Base-by-base conservation (phyloP, 2,888 invertebrate species). In the Bibio marci region DNA sequence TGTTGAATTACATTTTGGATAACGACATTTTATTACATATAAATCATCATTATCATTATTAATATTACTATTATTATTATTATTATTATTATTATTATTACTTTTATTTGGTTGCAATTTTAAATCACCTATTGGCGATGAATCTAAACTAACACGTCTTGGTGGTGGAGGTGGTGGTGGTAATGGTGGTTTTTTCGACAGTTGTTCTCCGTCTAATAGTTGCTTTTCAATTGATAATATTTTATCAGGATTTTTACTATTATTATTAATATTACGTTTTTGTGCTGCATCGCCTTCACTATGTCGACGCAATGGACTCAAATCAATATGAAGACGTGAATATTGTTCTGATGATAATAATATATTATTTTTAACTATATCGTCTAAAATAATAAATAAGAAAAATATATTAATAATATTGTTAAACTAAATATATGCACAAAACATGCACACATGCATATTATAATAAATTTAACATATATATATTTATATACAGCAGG, bases 1-100 rank as follows among this genome's bases (percentile, higher is more conserved):
- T 41, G 76, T 71, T 41, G 79, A 75, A 48, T 70, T 69, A 64
- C 90, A 88, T 57, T 82, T 80, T 47, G 80, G 78, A 63, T 81
- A 82, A 47, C 83, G 76, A 59, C 87, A 87, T 49, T 71, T 71
- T 48, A 82, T 70, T 52, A 72, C 52, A 44, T n/a, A n/a, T n/a
- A n/a, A n/a, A n/a, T n/a, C n/a, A n/a, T n/a, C n/a, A n/a, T n/a
- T n/a, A n/a, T n/a, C n/a, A n/a, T n/a, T n/a, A n/a, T n/a, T n/a
- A n/a, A n/a, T n/a, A n/a, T n/a, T n/a, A n/a, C n/a, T n/a, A n/a
- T n/a, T n/a, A n/a, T n/a, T n/a, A n/a, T n/a, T n/a, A n/a, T n/a
- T n/a, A n/a, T n/a, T n/a, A n/a, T n/a, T n/a, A n/a, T n/a, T n/a
- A n/a, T n/a, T n/a, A n/a, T n/a, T n/a, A n/a, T n/a, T n/a, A n/a